These are phyloP conservation scores for Drosophila guanche DNA, from an alignment of 1,140 invertebrate genomes.

Conservation along the genomic window DNA sequence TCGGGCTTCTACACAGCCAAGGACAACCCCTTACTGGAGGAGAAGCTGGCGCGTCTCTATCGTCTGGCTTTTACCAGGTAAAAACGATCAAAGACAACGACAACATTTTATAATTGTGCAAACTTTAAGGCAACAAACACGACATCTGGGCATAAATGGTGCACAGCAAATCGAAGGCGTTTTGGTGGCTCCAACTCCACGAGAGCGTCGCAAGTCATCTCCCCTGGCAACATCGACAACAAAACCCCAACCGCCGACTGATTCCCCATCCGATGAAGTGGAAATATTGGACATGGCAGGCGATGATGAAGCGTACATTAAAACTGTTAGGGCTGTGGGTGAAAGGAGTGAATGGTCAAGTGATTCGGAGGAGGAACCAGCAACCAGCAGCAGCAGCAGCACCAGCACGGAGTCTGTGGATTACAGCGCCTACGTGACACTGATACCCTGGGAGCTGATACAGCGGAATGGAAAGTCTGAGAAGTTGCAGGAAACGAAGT, in stretches of 20 bases:
- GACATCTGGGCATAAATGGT: constrained; percentile 87
- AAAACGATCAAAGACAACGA: neutral
- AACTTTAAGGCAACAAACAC: constrained; percentile 87
- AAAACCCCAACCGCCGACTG: constrained; percentile 29
- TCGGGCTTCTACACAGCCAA: constrained; percentile 83
- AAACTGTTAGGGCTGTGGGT: constrained; percentile 42
- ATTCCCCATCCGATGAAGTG: constrained; percentile 58
- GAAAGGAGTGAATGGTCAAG: constrained; percentile 63
- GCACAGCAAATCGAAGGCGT: constrained; percentile 73
- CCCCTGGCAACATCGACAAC: constrained; percentile 7
- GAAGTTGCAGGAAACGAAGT: constrained; percentile 64
- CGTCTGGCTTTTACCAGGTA: constrained; percentile 87
- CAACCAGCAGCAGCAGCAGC: constrained; percentile 18
- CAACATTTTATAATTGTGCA: constrained; percentile 44
- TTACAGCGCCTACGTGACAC: constrained; percentile 67
- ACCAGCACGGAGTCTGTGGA: constrained; percentile 58
- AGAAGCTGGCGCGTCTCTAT: constrained; percentile 86
- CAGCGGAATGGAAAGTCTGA: constrained; percentile 74
- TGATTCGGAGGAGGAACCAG: constrained; percentile 55
- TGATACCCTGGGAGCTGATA: constrained; percentile 78
- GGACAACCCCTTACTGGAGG: constrained; percentile 84
- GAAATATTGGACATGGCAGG: constrained; percentile 71
- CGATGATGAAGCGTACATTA: constrained; percentile 54
- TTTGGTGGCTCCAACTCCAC: constrained; percentile 49
- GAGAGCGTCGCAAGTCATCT: constrained; percentile 64